These are phyloP conservation scores for Tethya wilhelma DNA, from an alignment of 37 sponge, comb jelly and placozoan species.

Conservation along the genomic window DNA sequence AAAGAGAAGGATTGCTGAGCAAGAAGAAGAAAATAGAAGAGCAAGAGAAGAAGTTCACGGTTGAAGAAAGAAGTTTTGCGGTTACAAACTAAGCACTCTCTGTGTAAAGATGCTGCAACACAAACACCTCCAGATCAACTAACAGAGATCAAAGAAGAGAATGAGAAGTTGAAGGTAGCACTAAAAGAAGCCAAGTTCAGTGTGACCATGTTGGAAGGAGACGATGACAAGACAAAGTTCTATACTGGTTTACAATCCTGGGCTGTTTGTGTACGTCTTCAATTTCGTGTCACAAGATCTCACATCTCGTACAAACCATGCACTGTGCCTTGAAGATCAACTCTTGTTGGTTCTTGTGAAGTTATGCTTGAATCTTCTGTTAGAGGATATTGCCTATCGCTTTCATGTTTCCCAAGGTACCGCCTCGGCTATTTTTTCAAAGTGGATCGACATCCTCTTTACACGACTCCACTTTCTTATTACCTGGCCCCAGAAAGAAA, in stretches of 20 bases:
- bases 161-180: background rate
- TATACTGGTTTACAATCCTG: background rate
- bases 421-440: background rate
- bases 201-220: background rate
- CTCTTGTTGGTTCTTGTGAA: background rate
- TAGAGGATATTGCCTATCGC: background rate
- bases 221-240: background rate
- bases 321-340: background rate
- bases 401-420: background rate
- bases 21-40: too few relatives aligned
- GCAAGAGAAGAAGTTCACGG: too few relatives aligned
- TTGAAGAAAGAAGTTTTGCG: too few relatives aligned
- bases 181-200: background rate
- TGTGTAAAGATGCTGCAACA: too few relatives aligned
- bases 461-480: constrained; percentile 1
- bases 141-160: background rate
- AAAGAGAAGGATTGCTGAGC: background rate
- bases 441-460: background rate
- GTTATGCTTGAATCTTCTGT: background rate
- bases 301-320: background rate
- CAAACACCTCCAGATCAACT: too few relatives aligned
- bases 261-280: background rate
- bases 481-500: constrained; percentile 37
- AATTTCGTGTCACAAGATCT: background rate
- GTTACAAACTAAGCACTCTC: background rate